Percentiles rank a stretch among this genome's conserved stretches.
Conservation (phyloP, 2,797 vertebrate species). For the Sebastes goodei region DNA sequence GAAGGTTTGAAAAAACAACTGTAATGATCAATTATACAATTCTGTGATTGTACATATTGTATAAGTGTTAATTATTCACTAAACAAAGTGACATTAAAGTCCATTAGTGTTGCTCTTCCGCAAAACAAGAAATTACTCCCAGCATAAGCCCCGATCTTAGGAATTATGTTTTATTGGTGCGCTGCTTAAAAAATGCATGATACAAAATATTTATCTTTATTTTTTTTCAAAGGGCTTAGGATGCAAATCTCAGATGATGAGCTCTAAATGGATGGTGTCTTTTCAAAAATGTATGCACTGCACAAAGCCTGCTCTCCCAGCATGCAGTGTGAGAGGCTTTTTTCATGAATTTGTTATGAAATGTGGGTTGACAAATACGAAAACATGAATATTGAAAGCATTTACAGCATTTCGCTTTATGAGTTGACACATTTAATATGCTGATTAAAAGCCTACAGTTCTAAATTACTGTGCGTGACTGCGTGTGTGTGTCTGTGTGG, state of each 20-base stretch:
- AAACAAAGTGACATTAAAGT: slow-evolving; percentile 84
- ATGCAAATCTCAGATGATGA: slow-evolving; percentile 82
- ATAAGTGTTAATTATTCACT: slow-evolving; percentile 84
- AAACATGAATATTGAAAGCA: slow-evolving; percentile 86
- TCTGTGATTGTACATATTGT: slow-evolving; percentile 71
- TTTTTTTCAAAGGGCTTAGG: slow-evolving; percentile 66
- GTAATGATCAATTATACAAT: slow-evolving; percentile 78
- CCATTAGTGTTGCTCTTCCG: slow-evolving; percentile 78
- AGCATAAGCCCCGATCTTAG: slow-evolving; percentile 56
- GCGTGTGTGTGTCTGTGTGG: neutral
- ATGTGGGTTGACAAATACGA: slow-evolving; percentile 87
- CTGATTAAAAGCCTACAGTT: slow-evolving; percentile 83
- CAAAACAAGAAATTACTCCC: slow-evolving; percentile 63
- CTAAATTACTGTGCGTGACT: slow-evolving; percentile 56
- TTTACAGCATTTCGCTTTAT: slow-evolving; percentile 82
- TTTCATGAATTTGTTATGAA: slow-evolving; percentile 86
- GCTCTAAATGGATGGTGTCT: slow-evolving; percentile 81
- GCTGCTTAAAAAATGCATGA: slow-evolving; percentile 81
- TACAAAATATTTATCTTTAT: slow-evolving; percentile 84
- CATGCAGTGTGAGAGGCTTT: slow-evolving; percentile 78
- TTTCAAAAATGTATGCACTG: slow-evolving; percentile 83
- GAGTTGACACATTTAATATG: slow-evolving; percentile 86
- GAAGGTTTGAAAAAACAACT: slow-evolving; percentile 70
- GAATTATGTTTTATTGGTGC: slow-evolving; percentile 74
- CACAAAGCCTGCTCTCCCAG: slow-evolving; percentile 75